phyloP scores from a whole-genome alignment of 2,113 vertebrate genomes.

The Elephas maximus region DNA sequence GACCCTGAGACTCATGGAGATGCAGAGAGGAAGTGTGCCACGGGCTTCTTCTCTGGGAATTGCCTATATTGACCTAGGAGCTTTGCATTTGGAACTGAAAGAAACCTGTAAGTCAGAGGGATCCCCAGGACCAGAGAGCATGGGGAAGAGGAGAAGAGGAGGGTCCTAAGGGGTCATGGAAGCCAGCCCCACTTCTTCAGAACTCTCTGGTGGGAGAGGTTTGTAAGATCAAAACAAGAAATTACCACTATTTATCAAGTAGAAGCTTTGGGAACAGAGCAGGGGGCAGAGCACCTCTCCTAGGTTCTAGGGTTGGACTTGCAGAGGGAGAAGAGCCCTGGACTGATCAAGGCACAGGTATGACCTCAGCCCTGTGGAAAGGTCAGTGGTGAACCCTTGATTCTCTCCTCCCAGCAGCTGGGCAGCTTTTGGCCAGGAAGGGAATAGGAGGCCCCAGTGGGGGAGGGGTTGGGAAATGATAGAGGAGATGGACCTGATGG shows the following conservation, averaged over 20 bases:
- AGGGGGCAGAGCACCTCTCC: neutral
- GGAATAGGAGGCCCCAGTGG: neutral
- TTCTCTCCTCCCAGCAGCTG: neutral
- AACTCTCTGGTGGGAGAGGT: neutral
- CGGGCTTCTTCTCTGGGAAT: neutral
- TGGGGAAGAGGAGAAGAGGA: rapidly evolving
- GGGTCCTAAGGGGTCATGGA: too few species aligned
- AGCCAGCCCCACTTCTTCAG: neutral
- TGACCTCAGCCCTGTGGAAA: neutral
- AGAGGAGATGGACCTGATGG: too few species aligned
- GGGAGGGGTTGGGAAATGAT: neutral
- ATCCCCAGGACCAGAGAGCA: neutral
- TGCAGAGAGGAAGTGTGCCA: neutral
- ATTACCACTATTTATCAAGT: neutral
- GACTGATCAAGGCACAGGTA: neutral
- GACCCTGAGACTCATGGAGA: neutral
- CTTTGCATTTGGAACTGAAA: neutral
- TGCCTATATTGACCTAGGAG: neutral
- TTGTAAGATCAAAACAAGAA: neutral
- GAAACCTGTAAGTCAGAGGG: neutral
- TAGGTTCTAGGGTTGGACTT: neutral
- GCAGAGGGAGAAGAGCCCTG: neutral
- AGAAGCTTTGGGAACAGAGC: neutral
- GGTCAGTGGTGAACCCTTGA: neutral
- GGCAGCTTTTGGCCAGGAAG: neutral